phyloP scores from a whole-genome alignment of 1,140 invertebrate genomes.

The Drosophila asahinai region DNA sequence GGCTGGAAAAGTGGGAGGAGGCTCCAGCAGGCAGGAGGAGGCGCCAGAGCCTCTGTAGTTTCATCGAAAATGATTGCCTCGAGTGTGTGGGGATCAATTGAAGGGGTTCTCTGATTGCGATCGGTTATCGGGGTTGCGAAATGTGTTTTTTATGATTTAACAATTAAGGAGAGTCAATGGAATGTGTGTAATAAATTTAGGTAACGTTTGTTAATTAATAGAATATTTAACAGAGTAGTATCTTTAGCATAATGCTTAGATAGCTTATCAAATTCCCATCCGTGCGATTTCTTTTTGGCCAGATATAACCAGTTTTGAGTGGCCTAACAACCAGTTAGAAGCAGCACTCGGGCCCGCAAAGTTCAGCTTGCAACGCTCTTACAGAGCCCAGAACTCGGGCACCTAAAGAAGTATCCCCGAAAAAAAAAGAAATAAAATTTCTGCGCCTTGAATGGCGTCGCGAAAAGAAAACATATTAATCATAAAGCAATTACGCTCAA shows the following conservation, averaged over 20 bases:
- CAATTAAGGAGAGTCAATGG: conserved; percentile 21
- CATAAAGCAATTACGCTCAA: conserved; percentile 59
- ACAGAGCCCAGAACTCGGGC: not conserved
- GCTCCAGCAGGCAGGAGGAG: conserved; percentile 19
- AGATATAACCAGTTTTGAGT: conserved; percentile 30
- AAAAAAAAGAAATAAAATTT: conserved; percentile 12
- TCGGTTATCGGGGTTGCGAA: conserved; percentile 34
- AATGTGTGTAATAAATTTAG: conserved; percentile 37
- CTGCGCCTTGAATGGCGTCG: conserved; percentile 26
- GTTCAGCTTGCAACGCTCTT: conserved; percentile 20
- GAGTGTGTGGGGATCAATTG: conserved; percentile 35
- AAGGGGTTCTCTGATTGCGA: conserved; percentile 44
- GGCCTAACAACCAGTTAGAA: conserved; percentile 21
- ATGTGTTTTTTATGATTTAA: conserved; percentile 51
- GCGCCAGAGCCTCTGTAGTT: conserved; percentile 28
- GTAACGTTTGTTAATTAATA: not conserved
- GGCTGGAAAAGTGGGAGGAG: conserved; percentile 41
- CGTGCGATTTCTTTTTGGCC: conserved; percentile 30
- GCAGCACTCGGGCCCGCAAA: conserved; percentile 5
- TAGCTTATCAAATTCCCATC: conserved; percentile 11
- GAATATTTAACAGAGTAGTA: not conserved
- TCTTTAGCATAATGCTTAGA: conserved; percentile 1
- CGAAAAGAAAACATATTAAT: conserved; percentile 49
- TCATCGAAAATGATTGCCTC: conserved; percentile 39
- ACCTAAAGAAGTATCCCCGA: not conserved